Evolutionary conservation across 1,140 invertebrate species (phyloP).

Genomic region (Drosophila ercepeae): DNA sequence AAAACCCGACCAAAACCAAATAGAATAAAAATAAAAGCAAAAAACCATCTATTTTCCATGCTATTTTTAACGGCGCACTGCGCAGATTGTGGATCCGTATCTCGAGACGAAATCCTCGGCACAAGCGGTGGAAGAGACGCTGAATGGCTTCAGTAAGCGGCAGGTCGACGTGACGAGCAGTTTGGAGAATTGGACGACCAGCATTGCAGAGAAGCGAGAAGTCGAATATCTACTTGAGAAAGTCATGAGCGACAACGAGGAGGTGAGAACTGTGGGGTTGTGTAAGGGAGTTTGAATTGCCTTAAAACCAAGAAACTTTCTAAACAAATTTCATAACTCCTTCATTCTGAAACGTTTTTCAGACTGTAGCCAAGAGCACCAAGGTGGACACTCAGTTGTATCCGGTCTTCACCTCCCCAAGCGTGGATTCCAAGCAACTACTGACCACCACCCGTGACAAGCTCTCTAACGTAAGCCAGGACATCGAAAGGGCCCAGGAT

Average conservation of each 20-base stretch:
- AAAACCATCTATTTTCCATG: slow-evolving; percentile 65
- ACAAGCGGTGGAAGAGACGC: slow-evolving; percentile 88
- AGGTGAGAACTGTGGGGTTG: slow-evolving; percentile 85
- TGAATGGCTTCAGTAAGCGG: slow-evolving; percentile 88
- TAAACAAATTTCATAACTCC: not conserved
- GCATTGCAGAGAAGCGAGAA: slow-evolving; percentile 88
- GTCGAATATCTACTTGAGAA: slow-evolving; percentile 88
- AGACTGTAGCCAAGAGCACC: slow-evolving; percentile 91
- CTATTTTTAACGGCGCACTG: slow-evolving; percentile 71
- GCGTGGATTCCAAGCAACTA: slow-evolving; percentile 86
- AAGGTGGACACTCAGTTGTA: slow-evolving; percentile 90
- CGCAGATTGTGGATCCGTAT: slow-evolving; percentile 89
- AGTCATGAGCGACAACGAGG: slow-evolving; percentile 90
- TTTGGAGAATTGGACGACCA: slow-evolving; percentile 89
- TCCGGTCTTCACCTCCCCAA: slow-evolving; percentile 89
- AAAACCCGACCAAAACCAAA: slow-evolving; percentile 49
- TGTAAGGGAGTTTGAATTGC: not conserved
- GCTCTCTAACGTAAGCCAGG: slow-evolving; percentile 86
- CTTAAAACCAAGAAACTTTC: not conserved
- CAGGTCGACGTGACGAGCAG: slow-evolving; percentile 88
- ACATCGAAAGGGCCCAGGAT: slow-evolving; percentile 89
- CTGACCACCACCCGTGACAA: slow-evolving; percentile 85
- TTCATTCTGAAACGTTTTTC: slow-evolving; percentile 27
- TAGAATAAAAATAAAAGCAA: slow-evolving; percentile 39
- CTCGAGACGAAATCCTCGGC: slow-evolving; percentile 89